Base-by-base conservation (phyloP, 2,888 invertebrate genomes). In the Drosophila formosana region DNA sequence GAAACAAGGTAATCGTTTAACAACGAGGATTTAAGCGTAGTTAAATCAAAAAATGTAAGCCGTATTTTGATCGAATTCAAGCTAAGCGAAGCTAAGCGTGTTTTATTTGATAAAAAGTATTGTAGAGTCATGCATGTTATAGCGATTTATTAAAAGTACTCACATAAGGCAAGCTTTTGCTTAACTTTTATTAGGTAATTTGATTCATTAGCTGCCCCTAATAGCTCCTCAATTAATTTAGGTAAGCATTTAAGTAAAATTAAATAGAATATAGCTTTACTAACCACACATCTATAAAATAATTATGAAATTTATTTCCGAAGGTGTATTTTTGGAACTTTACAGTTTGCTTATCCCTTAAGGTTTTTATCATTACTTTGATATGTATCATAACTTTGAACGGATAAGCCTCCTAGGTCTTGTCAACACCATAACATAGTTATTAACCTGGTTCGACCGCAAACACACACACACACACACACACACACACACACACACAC, bases 391-490 rank as follows among this genome's bases (percentile, higher is more conserved):
- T 25, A 56, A 34, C 13, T 32, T 34, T 32, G 25, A 30, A 23
- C 23, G 43, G 34, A 63, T 41, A 55, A 43, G 37, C 47, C 32
- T 32, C 25, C 13, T 18, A 41, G 34, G 46, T 26, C 28, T 62
- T 51, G 49, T 37, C 37, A 50, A 50, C 47, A n/a, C 30, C 45
- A 34, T 25, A 77, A 57, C 52, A 58, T 47, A 62, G 57, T 72
- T 72, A 62, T 75, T 63, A 60, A 67, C 46, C 62, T 53, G 25
- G 50, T 49, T 51, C 23, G 57, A 72, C 61, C 50, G 57, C 45
- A 47, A 41, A 45, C 47, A 74, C 26, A 41, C 2, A 18, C 18
- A 25, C 18, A n/a, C n/a, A n/a, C n/a, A n/a, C n/a, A n/a, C n/a
- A n/a, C 28, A 13, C 41, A 39, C 7, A n/a, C 23, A 37, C 4